Percentiles rank a stretch among this genome's conserved stretches.
Conservation (phyloP, 2,888 invertebrate species). For the Pseudoips prasinana region DNA sequence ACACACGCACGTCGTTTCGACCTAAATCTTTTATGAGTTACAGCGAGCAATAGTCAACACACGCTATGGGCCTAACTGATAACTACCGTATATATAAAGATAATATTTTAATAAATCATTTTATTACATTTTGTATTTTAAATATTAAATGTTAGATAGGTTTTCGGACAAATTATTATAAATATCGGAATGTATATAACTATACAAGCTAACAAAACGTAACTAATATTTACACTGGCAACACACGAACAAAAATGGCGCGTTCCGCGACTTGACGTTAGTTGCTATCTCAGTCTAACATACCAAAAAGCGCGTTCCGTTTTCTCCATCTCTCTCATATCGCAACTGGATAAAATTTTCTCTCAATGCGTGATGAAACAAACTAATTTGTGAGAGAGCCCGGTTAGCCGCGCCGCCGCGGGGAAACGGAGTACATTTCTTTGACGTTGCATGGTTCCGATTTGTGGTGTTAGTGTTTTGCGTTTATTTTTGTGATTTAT, state of each 20-base stretch:
- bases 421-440: constrained; percentile 55
- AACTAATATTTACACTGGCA: constrained; percentile 30
- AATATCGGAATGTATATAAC: too few relatives aligned
- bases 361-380: constrained; percentile 37
- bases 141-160: too few relatives aligned
- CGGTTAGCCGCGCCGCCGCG: constrained; percentile 43
- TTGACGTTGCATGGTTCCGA: constrained; percentile 58
- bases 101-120: too few relatives aligned
- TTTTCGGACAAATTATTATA: too few relatives aligned
- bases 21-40: too few relatives aligned
- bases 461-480: constrained; percentile 49
- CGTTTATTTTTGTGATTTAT: constrained; percentile 44
- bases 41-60: too few relatives aligned
- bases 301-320: background rate
- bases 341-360: constrained; percentile 35
- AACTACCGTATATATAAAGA: too few relatives aligned
- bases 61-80: too few relatives aligned
- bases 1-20: too few relatives aligned
- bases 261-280: constrained; percentile 3
- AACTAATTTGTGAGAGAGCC: constrained; percentile 54
- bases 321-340: background rate
- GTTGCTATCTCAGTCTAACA: background rate
- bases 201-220: too few relatives aligned
- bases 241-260: constrained; percentile 28
- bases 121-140: too few relatives aligned